Percentiles rank a stretch among this genome's conserved stretches.
Evolutionary conservation across 2,113 vertebrate genomes (phyloP).

Genomic region (Ia io): DNA sequence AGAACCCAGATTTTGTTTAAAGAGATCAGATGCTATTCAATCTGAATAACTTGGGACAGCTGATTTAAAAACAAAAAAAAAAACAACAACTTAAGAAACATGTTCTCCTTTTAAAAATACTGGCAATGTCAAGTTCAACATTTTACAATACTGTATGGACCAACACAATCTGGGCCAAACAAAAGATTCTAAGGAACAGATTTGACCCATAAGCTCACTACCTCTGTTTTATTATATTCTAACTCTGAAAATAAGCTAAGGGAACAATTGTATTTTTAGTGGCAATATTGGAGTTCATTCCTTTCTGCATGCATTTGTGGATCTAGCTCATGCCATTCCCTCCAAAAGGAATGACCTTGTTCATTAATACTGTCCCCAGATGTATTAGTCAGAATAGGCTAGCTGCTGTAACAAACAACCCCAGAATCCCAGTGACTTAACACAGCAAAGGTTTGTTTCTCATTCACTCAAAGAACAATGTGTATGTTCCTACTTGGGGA

Average conservation of each 20-base stretch:
- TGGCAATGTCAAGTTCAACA: background rate
- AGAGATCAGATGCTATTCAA: background rate
- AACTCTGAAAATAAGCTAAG: background rate
- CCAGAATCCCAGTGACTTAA: background rate
- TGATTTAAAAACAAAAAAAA: background rate
- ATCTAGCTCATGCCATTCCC: background rate
- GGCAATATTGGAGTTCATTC: background rate
- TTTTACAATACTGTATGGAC: background rate
- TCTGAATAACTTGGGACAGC: background rate
- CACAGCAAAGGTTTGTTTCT: background rate
- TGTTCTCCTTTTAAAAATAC: background rate
- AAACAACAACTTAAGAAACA: background rate
- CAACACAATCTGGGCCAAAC: background rate
- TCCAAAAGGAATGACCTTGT: background rate
- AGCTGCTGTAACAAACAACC: background rate
- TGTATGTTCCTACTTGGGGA: background rate
- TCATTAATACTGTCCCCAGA: background rate
- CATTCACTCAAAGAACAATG: background rate
- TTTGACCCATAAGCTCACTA: background rate
- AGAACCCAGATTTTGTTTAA: background rate
- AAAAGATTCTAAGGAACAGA: background rate
- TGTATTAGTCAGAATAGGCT: background rate
- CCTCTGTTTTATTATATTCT: background rate
- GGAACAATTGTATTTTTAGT: background rate
- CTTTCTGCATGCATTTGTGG: background rate